Percentiles rank a stretch among this genome's conserved stretches.
phyloP scores from a whole-genome alignment of 2,888 invertebrate genomes.

The Agrotis exclamationis region DNA sequence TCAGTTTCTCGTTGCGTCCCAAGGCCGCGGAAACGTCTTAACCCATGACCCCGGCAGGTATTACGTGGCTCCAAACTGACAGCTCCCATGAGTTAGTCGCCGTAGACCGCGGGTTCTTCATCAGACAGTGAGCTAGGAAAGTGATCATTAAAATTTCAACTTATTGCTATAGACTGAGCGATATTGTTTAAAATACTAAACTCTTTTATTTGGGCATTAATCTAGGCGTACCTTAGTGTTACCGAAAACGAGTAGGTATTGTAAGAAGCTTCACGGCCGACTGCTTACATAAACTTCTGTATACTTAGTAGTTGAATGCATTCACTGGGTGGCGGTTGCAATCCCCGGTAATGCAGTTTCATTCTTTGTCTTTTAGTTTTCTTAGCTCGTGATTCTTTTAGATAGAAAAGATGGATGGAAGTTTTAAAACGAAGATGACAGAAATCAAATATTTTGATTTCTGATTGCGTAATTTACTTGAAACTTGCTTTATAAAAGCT shows the following conservation, averaged over 20 bases:
- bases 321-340: constrained; percentile 25
- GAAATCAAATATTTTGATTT: not conserved
- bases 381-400: constrained; percentile 9
- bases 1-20: too few species aligned
- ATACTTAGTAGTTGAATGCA: constrained; percentile 27
- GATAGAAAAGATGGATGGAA: constrained; percentile 2
- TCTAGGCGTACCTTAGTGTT: not conserved
- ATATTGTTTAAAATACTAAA: not conserved
- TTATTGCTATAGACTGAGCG: too few species aligned
- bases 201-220: not conserved
- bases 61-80: too few species aligned
- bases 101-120: too few species aligned
- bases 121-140: too few species aligned
- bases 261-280: too few species aligned
- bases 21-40: too few species aligned
- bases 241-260: not conserved
- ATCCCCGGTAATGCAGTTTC: constrained; percentile 34
- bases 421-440: not conserved
- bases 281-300: too few species aligned
- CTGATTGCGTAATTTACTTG: not conserved
- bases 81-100: too few species aligned
- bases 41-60: too few species aligned
- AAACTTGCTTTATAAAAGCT: not conserved
- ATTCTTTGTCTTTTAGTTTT: constrained; percentile 52
- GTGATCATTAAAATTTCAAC: too few species aligned